Evolutionary conservation across 2,113 vertebrate genomes (phyloP).

Genomic region (Thryonomys swinderianus): DNA sequence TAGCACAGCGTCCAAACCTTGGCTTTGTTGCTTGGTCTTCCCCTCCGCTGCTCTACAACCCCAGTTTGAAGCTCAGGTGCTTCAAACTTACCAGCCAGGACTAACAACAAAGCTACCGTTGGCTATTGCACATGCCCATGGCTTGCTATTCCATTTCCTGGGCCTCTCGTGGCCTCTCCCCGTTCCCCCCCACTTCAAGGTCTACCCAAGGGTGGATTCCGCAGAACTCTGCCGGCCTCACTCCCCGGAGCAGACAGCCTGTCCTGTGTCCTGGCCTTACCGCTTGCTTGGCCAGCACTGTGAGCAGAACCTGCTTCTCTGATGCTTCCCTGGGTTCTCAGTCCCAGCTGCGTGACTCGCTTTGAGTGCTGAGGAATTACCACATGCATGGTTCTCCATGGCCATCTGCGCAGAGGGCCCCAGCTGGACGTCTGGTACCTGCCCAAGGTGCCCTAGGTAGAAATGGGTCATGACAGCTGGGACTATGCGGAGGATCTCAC

Average conservation of each 20-base stretch:
- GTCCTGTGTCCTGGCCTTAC: accelerated
- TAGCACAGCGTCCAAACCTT: not conserved
- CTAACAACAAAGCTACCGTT: too few relatives aligned
- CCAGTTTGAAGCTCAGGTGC: not conserved
- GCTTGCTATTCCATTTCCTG: not conserved
- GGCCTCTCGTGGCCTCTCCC: accelerated
- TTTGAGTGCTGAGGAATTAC: not conserved
- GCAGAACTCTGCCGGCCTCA: not conserved
- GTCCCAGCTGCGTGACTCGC: not conserved
- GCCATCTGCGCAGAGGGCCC: too few relatives aligned
- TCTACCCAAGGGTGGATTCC: not conserved
- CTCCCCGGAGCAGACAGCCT: not conserved
- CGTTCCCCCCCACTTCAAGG: not conserved
- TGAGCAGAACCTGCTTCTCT: not conserved
- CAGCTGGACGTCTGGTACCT: not conserved
- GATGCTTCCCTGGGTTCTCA: not conserved
- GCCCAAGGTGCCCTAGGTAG: not conserved
- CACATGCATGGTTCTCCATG: too few relatives aligned
- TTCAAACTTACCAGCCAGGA: not conserved
- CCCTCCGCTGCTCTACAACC: not conserved
- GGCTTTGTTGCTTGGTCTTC: not conserved
- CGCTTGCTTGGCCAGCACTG: too few relatives aligned
- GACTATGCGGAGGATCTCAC: not conserved
- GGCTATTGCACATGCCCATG: not conserved
- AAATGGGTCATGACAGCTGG: not conserved